phyloP scores from a whole-genome alignment of 2,888 invertebrate species.

The Watsonalla cultraria region DNA sequence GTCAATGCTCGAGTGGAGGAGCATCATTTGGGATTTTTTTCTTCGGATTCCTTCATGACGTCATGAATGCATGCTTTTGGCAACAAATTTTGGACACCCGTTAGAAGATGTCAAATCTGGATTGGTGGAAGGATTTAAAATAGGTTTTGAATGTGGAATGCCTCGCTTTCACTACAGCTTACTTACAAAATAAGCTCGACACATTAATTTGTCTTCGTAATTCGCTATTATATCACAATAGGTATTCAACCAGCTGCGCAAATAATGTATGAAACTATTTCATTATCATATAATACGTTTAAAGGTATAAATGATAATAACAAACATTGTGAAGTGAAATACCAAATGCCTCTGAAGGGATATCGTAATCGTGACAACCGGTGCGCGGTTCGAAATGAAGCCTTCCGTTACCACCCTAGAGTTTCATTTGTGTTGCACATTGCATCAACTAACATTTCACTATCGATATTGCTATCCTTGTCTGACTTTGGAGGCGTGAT shows the following conservation, averaged over 20 bases:
- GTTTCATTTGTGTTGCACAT: constrained; percentile 50
- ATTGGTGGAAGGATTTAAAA: too few species aligned
- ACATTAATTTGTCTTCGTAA: constrained; percentile 9
- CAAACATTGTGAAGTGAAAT: constrained; percentile 64
- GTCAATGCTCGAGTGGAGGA: constrained; percentile 2
- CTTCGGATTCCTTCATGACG: too few species aligned
- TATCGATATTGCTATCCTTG: constrained; percentile 64
- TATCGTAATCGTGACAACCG: constrained; percentile 61
- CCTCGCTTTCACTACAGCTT: constrained; percentile 1
- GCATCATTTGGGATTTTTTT: constrained; percentile 11
- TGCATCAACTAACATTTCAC: constrained; percentile 59
- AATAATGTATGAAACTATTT: constrained; percentile 47
- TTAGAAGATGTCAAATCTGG: constrained; percentile 6
- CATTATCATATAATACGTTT: constrained; percentile 44
- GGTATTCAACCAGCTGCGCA: constrained; percentile 25
- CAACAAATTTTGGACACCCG: too few species aligned
- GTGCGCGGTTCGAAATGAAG: constrained; percentile 32
- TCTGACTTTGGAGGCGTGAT: constrained; percentile 71
- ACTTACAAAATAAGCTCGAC: background rate
- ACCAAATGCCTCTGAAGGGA: constrained; percentile 55
- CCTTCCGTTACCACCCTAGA: constrained; percentile 41
- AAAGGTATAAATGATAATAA: constrained; percentile 47
- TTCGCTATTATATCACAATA: constrained; percentile 11
- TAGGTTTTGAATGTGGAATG: too few species aligned
- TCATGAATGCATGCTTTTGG: too few species aligned